Conservation (phyloP, 2,888 invertebrate species). For the Hyposoter dolosus region DNA sequence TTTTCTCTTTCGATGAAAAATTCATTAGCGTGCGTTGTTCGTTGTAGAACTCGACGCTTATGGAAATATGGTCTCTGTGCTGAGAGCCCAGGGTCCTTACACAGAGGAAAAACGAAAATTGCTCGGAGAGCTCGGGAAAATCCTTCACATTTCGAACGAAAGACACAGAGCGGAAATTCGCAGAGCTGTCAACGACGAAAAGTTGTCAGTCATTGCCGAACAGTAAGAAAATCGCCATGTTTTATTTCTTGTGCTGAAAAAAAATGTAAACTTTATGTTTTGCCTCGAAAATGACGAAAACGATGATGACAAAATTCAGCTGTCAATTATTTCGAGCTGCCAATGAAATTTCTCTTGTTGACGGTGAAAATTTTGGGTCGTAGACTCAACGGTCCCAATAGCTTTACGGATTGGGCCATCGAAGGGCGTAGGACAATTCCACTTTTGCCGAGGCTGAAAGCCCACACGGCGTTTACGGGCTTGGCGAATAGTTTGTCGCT, state of each 20-base stretch:
- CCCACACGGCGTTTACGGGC: constrained; percentile 93
- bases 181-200: constrained; percentile 96
- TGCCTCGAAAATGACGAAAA: too few species aligned
- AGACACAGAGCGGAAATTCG: constrained; percentile 96
- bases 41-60: constrained; percentile 95
- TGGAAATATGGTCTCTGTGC: constrained; percentile 94
- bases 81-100: constrained; percentile 96
- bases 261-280: too few species aligned
- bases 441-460: constrained; percentile 92
- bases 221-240: constrained; percentile 87
- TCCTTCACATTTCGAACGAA: constrained; percentile 95
- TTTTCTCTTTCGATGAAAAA: neutral
- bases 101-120: constrained; percentile 93
- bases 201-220: constrained; percentile 94
- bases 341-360: neutral
- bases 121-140: constrained; percentile 92
- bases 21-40: constrained; percentile 1
- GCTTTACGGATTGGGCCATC: constrained; percentile 91
- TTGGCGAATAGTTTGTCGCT: constrained; percentile 93
- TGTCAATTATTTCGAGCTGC: neutral
- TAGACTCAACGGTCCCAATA: constrained; percentile 86
- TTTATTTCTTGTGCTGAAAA: too few species aligned
- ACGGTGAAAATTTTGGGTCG: constrained; percentile 23
- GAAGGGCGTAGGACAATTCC: constrained; percentile 95
- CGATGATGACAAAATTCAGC: too few species aligned